These are phyloP conservation scores for Hippoglossus stenolepis DNA, from an alignment of 2,113 vertebrate species.

Conservation along the genomic window DNA sequence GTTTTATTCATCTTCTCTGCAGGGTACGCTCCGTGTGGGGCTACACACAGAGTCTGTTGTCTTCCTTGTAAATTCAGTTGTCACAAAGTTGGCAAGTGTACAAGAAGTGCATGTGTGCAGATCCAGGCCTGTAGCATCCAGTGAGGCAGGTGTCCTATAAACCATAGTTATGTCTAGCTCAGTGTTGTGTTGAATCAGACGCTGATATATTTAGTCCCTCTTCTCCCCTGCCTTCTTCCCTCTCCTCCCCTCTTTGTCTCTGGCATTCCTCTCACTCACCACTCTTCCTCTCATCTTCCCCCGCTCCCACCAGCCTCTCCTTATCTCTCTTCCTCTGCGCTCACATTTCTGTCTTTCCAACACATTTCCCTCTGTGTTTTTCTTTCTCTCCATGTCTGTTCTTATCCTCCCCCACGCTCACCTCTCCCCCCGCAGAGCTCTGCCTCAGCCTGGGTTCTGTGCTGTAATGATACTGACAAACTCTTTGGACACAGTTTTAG, in stretches of 20 bases:
- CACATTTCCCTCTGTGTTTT: constrained; percentile 62
- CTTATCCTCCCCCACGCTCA: constrained; percentile 49
- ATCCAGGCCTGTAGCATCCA: constrained; percentile 5
- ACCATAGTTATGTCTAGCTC: constrained; percentile 3
- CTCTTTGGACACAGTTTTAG: constrained; percentile 45
- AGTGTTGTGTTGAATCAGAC: constrained; percentile 38
- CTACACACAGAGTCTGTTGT: constrained; percentile 8
- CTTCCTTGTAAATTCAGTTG: constrained; percentile 13
- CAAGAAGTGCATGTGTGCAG: constrained; percentile 13
- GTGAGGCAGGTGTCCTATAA: constrained; percentile 12
- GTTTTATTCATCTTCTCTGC: constrained; percentile 33
- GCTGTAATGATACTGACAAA: constrained; percentile 34
- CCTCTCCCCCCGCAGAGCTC: constrained; percentile 15
- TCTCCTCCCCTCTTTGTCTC: constrained; percentile 56
- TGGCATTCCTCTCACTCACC: constrained; percentile 72
- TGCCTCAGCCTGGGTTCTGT: constrained; percentile 27
- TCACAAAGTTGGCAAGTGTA: constrained; percentile 16
- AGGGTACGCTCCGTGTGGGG: constrained; percentile 8
- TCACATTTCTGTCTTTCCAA: constrained; percentile 69
- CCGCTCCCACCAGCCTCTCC: constrained; percentile 55
- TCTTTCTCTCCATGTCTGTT: constrained; percentile 54
- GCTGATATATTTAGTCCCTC: constrained; percentile 57
- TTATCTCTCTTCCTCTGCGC: constrained; percentile 68
- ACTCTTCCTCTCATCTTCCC: constrained; percentile 64
- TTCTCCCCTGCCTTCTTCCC: constrained; percentile 35